phyloP scores from a whole-genome alignment of 2,113 vertebrate species.

The Ctenodactylus gundi region DNA sequence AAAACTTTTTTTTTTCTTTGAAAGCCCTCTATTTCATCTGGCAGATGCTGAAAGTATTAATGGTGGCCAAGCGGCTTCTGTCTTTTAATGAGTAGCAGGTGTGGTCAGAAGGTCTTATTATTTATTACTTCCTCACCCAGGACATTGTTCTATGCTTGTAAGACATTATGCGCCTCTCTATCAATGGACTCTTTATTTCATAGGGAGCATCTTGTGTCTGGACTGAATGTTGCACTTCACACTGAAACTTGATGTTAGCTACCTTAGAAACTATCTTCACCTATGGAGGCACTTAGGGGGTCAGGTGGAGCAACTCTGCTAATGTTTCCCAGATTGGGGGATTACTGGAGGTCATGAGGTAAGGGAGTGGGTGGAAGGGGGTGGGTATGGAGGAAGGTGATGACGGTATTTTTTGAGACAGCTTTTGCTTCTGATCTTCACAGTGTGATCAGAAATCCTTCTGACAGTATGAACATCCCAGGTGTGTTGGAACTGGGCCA shows the following conservation, averaged over 20 bases:
- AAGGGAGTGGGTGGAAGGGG: background rate
- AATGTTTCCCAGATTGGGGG: conserved; percentile 42
- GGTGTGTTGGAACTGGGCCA: conserved; percentile 21
- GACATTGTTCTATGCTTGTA: conserved; percentile 38
- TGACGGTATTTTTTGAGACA: conserved; percentile 20
- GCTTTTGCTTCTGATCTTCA: conserved; percentile 34
- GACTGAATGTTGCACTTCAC: conserved; percentile 10
- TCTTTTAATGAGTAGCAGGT: conserved; percentile 65
- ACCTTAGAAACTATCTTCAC: conserved; percentile 27
- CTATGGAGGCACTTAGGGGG: background rate
- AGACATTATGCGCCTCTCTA: background rate
- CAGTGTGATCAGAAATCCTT: background rate
- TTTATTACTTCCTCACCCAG: conserved; percentile 67
- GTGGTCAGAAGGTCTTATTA: conserved; percentile 56
- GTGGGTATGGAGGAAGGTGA: background rate
- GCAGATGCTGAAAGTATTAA: conserved; percentile 53
- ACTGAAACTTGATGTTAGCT: conserved; percentile 47
- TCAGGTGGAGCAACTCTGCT: background rate
- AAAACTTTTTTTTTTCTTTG: conserved; percentile 44
- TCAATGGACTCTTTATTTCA: conserved; percentile 59
- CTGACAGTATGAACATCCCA: background rate
- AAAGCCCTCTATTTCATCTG: conserved; percentile 61
- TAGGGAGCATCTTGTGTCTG: conserved; percentile 16
- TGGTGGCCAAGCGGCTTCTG: conserved; percentile 68
- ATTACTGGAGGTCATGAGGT: conserved; percentile 45